phyloP scores from a whole-genome alignment of 1,140 invertebrate genomes.

The Aphelenchoides fujianensis region DNA sequence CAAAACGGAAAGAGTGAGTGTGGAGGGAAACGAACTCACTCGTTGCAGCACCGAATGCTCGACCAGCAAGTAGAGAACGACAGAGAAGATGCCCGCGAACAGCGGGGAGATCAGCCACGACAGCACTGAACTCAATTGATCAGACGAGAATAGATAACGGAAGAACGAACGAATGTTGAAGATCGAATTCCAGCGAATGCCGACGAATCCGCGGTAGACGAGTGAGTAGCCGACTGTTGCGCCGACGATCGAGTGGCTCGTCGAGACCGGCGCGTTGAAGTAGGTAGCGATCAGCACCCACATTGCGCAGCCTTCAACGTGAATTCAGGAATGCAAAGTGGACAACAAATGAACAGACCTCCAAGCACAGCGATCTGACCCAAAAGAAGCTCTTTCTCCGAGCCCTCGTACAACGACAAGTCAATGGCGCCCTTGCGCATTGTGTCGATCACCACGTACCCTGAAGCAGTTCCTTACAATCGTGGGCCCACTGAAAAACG shows the following conservation, averaged over 20 bases:
- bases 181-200: conserved; percentile 79
- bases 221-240: conserved; percentile 93
- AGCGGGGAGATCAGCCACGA: conserved; percentile 97
- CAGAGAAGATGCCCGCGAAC: conserved; percentile 83
- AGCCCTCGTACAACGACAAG: conserved; percentile 76
- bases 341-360: neutral
- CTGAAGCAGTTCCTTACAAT: conserved; percentile 66
- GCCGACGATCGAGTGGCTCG: conserved; percentile 93
- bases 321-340: neutral
- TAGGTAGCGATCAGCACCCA: conserved; percentile 93
- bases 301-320: conserved; percentile 72
- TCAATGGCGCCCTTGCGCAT: conserved; percentile 93
- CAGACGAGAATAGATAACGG: neutral
- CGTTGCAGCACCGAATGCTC: conserved; percentile 77
- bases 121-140: conserved; percentile 75
- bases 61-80: conserved; percentile 76
- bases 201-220: conserved; percentile 77
- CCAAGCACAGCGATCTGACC: conserved; percentile 82
- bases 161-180: conserved; percentile 72
- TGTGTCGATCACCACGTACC: conserved; percentile 91
- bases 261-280: conserved; percentile 86
- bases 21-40: conserved; percentile 28
- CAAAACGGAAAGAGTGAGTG: conserved; percentile 24
- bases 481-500: neutral
- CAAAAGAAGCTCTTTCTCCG: conserved; percentile 81